Percentiles rank a stretch among this genome's conserved stretches.
These are phyloP conservation scores for Oscarella lobularis DNA, from an alignment of 37 sponge, comb jelly and placozoan species.

Conservation along the genomic window DNA sequence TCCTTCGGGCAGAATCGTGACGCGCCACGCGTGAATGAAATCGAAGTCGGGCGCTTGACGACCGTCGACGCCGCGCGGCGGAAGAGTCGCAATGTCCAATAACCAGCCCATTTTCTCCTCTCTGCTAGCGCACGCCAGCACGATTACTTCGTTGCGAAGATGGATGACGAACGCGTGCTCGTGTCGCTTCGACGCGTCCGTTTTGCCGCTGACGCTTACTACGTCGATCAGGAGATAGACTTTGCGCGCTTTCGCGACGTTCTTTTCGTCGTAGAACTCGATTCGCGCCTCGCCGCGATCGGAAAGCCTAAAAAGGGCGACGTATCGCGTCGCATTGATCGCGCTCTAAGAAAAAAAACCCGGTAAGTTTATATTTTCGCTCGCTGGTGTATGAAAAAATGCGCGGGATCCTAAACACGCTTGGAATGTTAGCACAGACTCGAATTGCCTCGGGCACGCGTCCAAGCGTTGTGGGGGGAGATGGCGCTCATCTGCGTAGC, in stretches of 20 bases:
- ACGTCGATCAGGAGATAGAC: background rate
- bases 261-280: background rate
- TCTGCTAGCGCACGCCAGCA: background rate
- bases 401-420: no score
- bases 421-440: no score
- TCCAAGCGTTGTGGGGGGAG: no score
- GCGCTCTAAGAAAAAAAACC: no score
- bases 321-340: no score
- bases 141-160: background rate
- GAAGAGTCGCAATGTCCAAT: background rate
- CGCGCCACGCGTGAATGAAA: background rate
- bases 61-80: background rate
- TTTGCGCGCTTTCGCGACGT: background rate
- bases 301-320: no score
- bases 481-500: no score
- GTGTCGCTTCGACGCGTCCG: background rate
- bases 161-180: background rate
- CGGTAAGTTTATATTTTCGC: no score
- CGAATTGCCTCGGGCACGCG: no score
- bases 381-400: no score
- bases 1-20: background rate
- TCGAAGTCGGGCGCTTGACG: background rate
- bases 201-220: background rate
- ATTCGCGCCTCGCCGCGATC: background rate
- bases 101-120: background rate